Conservation (phyloP, 2,888 invertebrate genomes). For the Lasius fuliginosus region DNA sequence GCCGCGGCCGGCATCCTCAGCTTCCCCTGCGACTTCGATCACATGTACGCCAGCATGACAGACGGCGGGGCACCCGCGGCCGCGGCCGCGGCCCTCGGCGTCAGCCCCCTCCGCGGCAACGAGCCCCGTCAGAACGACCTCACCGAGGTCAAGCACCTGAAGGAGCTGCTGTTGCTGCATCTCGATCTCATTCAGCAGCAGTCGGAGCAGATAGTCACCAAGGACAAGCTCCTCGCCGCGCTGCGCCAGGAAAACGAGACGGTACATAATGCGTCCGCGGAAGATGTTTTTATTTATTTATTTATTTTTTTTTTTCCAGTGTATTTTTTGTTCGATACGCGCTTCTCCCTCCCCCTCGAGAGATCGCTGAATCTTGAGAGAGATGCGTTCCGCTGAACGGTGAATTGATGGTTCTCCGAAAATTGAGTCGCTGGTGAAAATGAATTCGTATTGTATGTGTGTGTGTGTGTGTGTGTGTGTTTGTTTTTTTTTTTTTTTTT, state of each 20-base stretch:
- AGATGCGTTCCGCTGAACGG: not conserved
- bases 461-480: not conserved
- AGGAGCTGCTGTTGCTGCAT: constrained; percentile 93
- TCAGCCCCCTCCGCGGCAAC: constrained; percentile 83
- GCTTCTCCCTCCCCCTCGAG: not conserved
- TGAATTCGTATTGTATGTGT: not conserved
- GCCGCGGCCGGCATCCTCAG: constrained; percentile 86
- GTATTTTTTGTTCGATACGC: not conserved
- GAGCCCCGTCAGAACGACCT: constrained; percentile 83
- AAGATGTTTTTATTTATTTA: not conserved
- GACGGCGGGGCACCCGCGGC: constrained; percentile 81
- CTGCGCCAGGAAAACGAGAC: constrained; percentile 93
- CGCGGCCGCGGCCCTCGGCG: constrained; percentile 82
- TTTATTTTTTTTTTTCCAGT: not conserved
- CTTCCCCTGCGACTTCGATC: constrained; percentile 90
- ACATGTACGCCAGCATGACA: constrained; percentile 90
- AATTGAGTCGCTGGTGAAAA: not conserved
- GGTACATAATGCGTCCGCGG: constrained; percentile 87
- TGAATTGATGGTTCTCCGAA: not conserved
- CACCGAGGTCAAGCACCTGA: constrained; percentile 90
- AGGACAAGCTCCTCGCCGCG: constrained; percentile 92
- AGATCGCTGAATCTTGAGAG: not conserved
- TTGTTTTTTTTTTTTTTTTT: not conserved
- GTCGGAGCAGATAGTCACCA: constrained; percentile 93
- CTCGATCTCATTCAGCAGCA: constrained; percentile 96